These are phyloP conservation scores for Sepioteuthis lessoniana DNA, from an alignment of 2,888 invertebrate genomes.

Conservation along the genomic window DNA sequence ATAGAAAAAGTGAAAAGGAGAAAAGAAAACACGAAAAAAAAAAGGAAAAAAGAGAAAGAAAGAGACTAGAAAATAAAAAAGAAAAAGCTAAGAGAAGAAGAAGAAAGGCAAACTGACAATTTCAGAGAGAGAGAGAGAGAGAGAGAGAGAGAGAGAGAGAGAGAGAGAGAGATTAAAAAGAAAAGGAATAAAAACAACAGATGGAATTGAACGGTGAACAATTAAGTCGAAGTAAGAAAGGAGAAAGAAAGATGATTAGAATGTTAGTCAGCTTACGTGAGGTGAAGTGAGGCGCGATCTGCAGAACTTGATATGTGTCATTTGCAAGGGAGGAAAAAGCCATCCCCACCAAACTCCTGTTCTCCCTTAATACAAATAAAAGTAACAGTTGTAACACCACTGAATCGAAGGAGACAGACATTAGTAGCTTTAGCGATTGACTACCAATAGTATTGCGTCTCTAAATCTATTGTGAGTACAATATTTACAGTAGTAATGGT, in stretches of 20 bases:
- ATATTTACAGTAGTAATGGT: not conserved
- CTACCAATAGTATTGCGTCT: not conserved
- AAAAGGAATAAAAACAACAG: not conserved
- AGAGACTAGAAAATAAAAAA: not conserved
- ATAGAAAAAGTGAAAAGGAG: not conserved
- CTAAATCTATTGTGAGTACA: not conserved
- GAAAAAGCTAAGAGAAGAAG: not conserved
- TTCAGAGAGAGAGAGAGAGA: not conserved
- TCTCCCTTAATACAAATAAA: not conserved
- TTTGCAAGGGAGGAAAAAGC: not conserved
- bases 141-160: not conserved
- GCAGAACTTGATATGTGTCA: not conserved
- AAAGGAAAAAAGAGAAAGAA: not conserved
- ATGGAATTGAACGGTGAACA: not conserved
- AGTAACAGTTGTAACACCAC: not conserved
- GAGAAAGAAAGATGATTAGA: not conserved
- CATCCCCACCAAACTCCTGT: not conserved
- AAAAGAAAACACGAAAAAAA: not conserved
- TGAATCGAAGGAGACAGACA: not conserved
- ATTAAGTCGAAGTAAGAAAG: not conserved
- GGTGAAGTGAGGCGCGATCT: not conserved
- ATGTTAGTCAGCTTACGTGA: conserved; percentile 18
- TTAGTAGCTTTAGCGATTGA: conserved; percentile 20
- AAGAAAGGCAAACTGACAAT: not conserved
- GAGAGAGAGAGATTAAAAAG: not conserved